Evolutionary conservation across 2,797 vertebrate species (phyloP), one percentile per base, ranked within the genome.

Genomic region (Enteromius trimaculatus): DNA sequence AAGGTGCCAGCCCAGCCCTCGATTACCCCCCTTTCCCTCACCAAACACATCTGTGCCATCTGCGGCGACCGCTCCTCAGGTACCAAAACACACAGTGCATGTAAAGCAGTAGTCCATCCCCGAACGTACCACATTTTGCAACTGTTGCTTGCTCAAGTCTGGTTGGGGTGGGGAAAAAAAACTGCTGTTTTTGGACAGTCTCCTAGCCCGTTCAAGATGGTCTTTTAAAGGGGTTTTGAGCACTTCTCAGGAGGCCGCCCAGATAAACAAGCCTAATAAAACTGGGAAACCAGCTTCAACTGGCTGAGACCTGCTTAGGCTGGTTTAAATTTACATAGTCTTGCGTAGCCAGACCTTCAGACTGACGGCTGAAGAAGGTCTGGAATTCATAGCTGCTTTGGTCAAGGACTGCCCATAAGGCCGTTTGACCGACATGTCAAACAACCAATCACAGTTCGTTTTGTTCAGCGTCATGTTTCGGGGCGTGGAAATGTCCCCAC

Each of bases 41-140:
- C 97, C 91, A 99, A 99, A 94, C 98, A 99, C 96, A 99, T 99
- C 94, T 99, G 98, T 78, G 97, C 98, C 93, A 99, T 99, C 95
- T 99, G 98, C 0, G 98, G 98, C 17, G 98, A 99, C 94, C 96
- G 98, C 90, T 99, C 98, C 89, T 99, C 98, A 95, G 98, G 98
- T 99, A 84, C 9, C n/a, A 51, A 10, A 16, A 31, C 23, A 42
- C 51, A 79, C 31, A 17, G n/a, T 49, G 37, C 53, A 13, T 44
- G 42, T 62, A 69, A 64, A 26, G 23, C 19, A 23, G 6, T 44
- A 9, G 4, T 29, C 5, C 2, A 29, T 17, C 4, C 34, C 14
- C 14, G 47, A 77, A 21, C 9, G 14, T 6, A 21, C 16, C 11
- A 31, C 21, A 19, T 44, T 37, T 64, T 70, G 23, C 65, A 21